Base-by-base conservation (phyloP, 2,888 invertebrate genomes). In the Eupithecia exiguata region DNA sequence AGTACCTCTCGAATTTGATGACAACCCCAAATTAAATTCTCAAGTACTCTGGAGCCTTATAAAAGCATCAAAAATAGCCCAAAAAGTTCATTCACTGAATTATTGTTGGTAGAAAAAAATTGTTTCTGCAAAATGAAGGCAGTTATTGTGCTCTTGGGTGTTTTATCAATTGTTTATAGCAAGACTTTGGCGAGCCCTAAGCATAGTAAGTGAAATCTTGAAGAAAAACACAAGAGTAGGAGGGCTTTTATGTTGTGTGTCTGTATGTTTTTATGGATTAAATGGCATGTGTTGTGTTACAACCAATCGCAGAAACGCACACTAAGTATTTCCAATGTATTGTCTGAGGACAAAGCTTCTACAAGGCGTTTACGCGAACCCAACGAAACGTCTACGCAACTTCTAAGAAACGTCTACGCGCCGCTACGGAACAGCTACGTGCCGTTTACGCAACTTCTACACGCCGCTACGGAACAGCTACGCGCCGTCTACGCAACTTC, bases 111-210 rank as follows among this genome's bases (percentile, higher is more conserved):
- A 79, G 69, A 79, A 77, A 75, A 81, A 81, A 80, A 71, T 68
- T 72, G 72, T 70, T 77, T 81, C 82, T 72, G 61, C 61, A 83
- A 83, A 84, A 90, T 90, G 90, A 90, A 88, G 81, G 82, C 79
- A 71, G 84, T 88, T 78, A 80, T 88, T 70, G 81, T 86, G 46
- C 78, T 88, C 74, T 84, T 84, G 80, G 81, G 84, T 81, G 74
- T 87, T 40, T 79, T 89, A 80, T 83, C 84, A 35, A 68, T 88
- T 74, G 86, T 84, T 78, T 88, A 86, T 80, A 84, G 85, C 71
- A 88, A 87, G 85, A 84, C 80, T 82, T 84, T 87, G 75, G 77
- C 78, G 62, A 79, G 82, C 71, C 83, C 84, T n/a, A 81, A 80
- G 46, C 78, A 84, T 74, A 58, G 87, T 88, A 82, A 86, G 87